Evolutionary conservation across 2,797 vertebrate genomes (phyloP).

Genomic region (Miichthys miiuy): DNA sequence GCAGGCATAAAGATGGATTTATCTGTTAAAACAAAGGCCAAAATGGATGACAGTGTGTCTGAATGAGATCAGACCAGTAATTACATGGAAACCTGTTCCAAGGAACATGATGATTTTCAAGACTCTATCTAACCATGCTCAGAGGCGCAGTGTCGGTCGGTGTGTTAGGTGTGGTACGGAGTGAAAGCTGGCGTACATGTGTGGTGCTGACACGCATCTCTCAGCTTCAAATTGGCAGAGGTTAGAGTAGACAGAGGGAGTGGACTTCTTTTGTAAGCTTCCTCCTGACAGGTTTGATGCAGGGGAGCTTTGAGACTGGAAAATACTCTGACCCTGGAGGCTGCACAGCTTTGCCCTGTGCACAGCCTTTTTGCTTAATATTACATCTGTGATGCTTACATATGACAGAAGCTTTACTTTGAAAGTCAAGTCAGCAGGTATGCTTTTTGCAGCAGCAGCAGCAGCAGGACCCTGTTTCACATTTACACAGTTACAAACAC

Average conservation of each 20-base stretch:
- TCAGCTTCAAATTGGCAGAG: slow-evolving; percentile 24
- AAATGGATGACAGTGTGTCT: slow-evolving; percentile 38
- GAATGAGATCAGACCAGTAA: slow-evolving; percentile 44
- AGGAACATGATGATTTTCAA: slow-evolving; percentile 29
- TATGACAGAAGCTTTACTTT: slow-evolving; percentile 52
- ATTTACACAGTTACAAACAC: slow-evolving; percentile 18
- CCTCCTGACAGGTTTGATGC: slow-evolving; percentile 52
- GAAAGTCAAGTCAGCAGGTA: slow-evolving; percentile 51
- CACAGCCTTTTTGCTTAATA: slow-evolving; percentile 27
- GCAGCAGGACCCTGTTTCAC: slow-evolving; percentile 12
- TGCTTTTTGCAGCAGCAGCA: slow-evolving; percentile 4
- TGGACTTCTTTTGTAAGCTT: slow-evolving; percentile 28
- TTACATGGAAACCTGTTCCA: slow-evolving; percentile 37
- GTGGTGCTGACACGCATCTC: slow-evolving; percentile 47
- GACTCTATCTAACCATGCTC: neutral
- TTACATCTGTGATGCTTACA: slow-evolving; percentile 44
- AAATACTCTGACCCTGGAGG: slow-evolving; percentile 43
- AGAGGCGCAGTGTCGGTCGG: slow-evolving; percentile 43
- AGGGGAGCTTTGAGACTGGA: slow-evolving; percentile 52
- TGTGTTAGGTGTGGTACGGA: slow-evolving; percentile 36
- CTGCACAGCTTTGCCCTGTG: slow-evolving; percentile 24
- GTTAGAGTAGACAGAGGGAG: slow-evolving; percentile 9
- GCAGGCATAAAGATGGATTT: slow-evolving; percentile 34
- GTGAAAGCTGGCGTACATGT: slow-evolving; percentile 13
- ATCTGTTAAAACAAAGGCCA: slow-evolving; percentile 49